Evolutionary conservation across 2,797 vertebrate genomes (phyloP).

Genomic region (Pangasius sanitwongsei): DNA sequence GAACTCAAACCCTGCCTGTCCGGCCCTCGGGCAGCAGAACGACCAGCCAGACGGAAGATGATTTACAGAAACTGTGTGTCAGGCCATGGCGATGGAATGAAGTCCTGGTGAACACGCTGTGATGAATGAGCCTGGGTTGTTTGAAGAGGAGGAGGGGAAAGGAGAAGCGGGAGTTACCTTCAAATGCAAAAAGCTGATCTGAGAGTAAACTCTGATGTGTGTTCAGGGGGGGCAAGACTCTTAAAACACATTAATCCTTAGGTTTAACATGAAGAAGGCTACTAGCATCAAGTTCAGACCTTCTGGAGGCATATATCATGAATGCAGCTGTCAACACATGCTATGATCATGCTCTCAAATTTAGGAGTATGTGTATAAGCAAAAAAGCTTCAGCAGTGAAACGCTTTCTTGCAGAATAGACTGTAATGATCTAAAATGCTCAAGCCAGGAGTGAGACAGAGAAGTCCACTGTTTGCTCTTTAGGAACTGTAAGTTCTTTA

Average conservation of each 20-base stretch:
- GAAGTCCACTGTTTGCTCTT: conserved; percentile 40
- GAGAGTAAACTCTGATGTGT: conserved; percentile 61
- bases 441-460: conserved; percentile 23
- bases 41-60: conserved; percentile 68
- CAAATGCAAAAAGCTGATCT: conserved; percentile 68
- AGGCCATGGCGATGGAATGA: conserved; percentile 56
- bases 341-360: background rate
- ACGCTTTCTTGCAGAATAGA: conserved; percentile 11
- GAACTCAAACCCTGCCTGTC: conserved; percentile 61
- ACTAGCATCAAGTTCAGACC: conserved; percentile 5
- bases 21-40: conserved; percentile 65
- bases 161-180: conserved; percentile 52
- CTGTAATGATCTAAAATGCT: conserved; percentile 21
- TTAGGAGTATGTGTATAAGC: background rate
- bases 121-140: conserved; percentile 69
- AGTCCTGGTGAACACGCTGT: conserved; percentile 57
- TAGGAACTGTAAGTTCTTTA: conserved; percentile 11
- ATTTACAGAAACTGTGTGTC: conserved; percentile 70
- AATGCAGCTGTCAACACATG: conserved; percentile 14
- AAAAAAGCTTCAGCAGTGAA: background rate
- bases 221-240: conserved; percentile 17
- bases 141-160: conserved; percentile 58
- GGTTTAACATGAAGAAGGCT: conserved; percentile 22
- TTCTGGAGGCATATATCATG: conserved; percentile 18
- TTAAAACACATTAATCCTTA: conserved; percentile 39